phyloP scores from a whole-genome alignment of 2,888 invertebrate genomes.

The Germaria angustata region DNA sequence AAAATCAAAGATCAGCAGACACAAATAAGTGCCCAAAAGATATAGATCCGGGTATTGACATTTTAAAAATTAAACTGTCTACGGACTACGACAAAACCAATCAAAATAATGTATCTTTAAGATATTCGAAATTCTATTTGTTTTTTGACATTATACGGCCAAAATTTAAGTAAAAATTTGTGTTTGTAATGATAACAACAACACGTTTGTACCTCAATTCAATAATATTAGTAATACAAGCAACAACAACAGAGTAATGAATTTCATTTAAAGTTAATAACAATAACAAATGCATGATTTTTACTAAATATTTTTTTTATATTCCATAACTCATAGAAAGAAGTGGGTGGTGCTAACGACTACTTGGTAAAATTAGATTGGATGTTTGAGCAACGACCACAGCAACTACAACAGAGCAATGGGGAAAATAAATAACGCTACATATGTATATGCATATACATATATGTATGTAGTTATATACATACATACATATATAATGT shows the following conservation, averaged over 20 bases:
- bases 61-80: not conserved
- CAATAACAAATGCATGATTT: not conserved
- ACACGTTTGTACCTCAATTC: not conserved
- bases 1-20: slow-evolving; percentile 12
- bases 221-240: slow-evolving; percentile 7
- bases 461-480: not conserved
- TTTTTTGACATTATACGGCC: not conserved
- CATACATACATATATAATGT: slow-evolving; percentile 1
- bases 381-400: slow-evolving; percentile 43
- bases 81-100: not conserved
- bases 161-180: slow-evolving; percentile 45
- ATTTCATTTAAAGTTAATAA: slow-evolving; percentile 25
- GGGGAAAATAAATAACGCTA: not conserved
- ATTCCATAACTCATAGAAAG: slow-evolving; percentile 45
- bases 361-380: slow-evolving; percentile 60
- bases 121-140: no score
- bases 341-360: slow-evolving; percentile 64
- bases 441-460: no score
- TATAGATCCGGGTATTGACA: slow-evolving; percentile 29
- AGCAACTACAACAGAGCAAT: slow-evolving; percentile 16
- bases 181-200: slow-evolving; percentile 43
- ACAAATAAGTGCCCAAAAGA: slow-evolving; percentile 1
- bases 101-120: not conserved
- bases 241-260: slow-evolving; percentile 35
- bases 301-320: not conserved